Evolutionary conservation across 1,140 invertebrate genomes (phyloP).

Genomic region (Diploscapter pachys): DNA sequence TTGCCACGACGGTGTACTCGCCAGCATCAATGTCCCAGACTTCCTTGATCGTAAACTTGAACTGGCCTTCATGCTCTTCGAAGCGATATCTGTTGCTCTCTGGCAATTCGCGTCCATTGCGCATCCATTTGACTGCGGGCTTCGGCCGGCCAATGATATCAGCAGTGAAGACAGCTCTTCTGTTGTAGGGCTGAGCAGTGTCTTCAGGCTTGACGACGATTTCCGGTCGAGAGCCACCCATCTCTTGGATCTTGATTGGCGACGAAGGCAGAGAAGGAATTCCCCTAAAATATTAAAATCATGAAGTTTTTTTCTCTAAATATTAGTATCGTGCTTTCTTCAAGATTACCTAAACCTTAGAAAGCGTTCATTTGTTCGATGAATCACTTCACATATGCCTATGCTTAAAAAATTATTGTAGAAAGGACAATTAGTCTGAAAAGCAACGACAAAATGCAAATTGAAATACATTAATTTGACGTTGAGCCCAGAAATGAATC

Average conservation of each 20-base stretch:
- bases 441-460: too few species aligned
- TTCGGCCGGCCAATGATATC: slow-evolving; percentile 84
- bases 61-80: slow-evolving; percentile 70
- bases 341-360: too few species aligned
- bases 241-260: slow-evolving; percentile 72
- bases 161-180: slow-evolving; percentile 77
- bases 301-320: too few species aligned
- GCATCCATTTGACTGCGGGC: slow-evolving; percentile 81
- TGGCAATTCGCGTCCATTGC: slow-evolving; percentile 82
- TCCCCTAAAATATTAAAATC: slow-evolving; percentile 62
- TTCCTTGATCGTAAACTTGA: slow-evolving; percentile 82
- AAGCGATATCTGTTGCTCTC: slow-evolving; percentile 69
- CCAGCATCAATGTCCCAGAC: slow-evolving; percentile 87
- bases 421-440: too few species aligned
- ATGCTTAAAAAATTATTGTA: too few species aligned
- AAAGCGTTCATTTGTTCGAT: too few species aligned
- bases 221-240: slow-evolving; percentile 82
- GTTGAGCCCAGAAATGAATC: too few species aligned
- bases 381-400: too few species aligned
- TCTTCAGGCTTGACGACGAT: slow-evolving; percentile 79
- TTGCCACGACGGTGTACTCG: slow-evolving; percentile 91
- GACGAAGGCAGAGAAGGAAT: slow-evolving; percentile 80
- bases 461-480: too few species aligned
- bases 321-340: too few species aligned
- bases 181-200: slow-evolving; percentile 77